Conservation (phyloP, 37 sponge, comb jelly and placozoan genomes). For the Oopsacas minuta region DNA sequence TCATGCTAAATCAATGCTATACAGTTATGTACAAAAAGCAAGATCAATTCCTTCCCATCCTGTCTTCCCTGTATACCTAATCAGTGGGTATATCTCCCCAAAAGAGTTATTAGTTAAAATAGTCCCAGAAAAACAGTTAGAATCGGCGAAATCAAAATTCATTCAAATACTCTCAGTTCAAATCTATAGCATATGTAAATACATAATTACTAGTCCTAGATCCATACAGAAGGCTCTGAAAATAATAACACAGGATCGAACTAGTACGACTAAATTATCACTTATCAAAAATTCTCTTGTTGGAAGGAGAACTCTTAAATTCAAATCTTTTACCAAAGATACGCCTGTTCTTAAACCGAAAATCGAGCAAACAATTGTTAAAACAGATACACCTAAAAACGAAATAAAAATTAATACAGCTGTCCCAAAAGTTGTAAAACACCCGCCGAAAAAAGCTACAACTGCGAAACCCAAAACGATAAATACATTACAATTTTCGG, state of each 20-base stretch:
- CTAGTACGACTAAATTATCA: background rate
- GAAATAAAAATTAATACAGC: background rate
- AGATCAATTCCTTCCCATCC: background rate
- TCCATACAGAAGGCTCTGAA: background rate
- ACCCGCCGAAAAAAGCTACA: background rate
- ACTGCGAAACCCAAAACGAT: background rate
- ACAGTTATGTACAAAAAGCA: background rate
- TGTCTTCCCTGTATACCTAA: background rate
- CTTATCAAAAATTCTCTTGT: background rate
- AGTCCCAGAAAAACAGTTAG: background rate
- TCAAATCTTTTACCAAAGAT: background rate
- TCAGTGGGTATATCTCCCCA: background rate
- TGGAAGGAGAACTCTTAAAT: background rate
- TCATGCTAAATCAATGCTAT: constrained; percentile 11
- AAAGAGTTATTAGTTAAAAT: background rate
- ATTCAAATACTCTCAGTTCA: background rate
- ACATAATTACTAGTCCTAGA: background rate
- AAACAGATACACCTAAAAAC: background rate
- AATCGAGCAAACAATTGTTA: too few relatives aligned
- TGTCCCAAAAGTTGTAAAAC: background rate
- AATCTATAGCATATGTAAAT: background rate
- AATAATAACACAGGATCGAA: background rate
- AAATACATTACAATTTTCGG: background rate
- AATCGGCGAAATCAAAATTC: background rate
- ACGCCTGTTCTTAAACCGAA: background rate